Base-by-base conservation (phyloP, 2,888 invertebrate species). In the Acleris emargana region DNA sequence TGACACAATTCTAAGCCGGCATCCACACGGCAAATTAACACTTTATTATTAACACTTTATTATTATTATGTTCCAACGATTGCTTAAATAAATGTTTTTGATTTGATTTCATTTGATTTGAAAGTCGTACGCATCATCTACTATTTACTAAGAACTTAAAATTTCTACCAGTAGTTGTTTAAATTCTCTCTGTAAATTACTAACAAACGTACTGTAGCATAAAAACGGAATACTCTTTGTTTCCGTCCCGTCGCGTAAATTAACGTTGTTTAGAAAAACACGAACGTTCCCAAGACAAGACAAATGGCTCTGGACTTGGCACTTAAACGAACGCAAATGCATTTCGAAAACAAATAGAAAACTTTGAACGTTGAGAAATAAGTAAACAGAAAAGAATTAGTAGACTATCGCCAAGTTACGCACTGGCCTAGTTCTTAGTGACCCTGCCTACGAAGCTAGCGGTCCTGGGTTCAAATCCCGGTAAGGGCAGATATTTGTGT, bases 291-390 rank as follows among this genome's bases (percentile, higher is more conserved):
- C 45, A n/a, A 32, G 38, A 53, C 53, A 53, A 53, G 53, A 53
- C 53, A 53, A 53, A 53, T 53, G 38, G 38, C 53, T 45, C 18
- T 13, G 32, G 38, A 38, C 18, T 53, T 32, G 53, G 38, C 53
- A 11, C 18, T 38, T 53, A 32, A 13, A 38, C 53, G 43, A n/a
- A 43, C 53, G 38, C 38, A 53, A 38, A 20, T 53, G 53, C 38
- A 53, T 38, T 11, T 4, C 11, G 18, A 32, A 38, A 53, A 18
- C 17, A 53, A 18, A 53, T 38, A 38, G 38, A 53, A 50, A 20
- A 50, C 17, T n/a, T 53, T 32, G 3, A 28, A 32, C 13, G 38
- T 13, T 38, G 38, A 38, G 52, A 52, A 17, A 16, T n/a, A 6
- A 51, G 28, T 6, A n/a, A 28, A 17, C 9, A 28, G n/a, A 17